A percentile compares a stretch with the other conserved stretches of the same genome.
These are phyloP conservation scores for Beaufortia kweichowensis DNA, from an alignment of 2,113 vertebrate genomes.

Conservation along the genomic window DNA sequence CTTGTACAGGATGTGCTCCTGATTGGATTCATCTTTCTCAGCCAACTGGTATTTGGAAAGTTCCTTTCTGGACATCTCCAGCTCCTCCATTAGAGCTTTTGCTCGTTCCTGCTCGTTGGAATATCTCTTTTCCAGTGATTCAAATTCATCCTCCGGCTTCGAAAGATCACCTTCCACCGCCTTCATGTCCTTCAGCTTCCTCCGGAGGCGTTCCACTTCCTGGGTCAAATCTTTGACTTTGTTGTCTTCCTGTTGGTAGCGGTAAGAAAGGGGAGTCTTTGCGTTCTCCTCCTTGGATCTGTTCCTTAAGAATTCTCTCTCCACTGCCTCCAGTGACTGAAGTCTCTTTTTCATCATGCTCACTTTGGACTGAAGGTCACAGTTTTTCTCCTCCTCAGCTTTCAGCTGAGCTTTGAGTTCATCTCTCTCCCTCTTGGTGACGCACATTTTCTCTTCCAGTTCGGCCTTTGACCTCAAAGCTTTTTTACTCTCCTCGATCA, in stretches of 20 bases:
- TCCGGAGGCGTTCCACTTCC: conserved; percentile 88
- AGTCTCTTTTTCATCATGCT: conserved; percentile 88
- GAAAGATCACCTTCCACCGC: conserved; percentile 88
- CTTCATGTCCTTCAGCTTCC: conserved; percentile 92
- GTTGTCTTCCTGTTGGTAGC: conserved; percentile 90
- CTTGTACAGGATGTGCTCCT: conserved; percentile 89
- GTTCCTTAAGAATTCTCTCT: conserved; percentile 87
- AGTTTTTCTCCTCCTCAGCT: conserved; percentile 87
- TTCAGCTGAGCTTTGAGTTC: conserved; percentile 86
- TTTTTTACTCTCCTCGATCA: conserved; percentile 95
- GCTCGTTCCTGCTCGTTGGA: conserved; percentile 83
- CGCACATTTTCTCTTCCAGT: conserved; percentile 89
- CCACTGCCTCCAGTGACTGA: conserved; percentile 86
- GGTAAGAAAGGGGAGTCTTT: conserved; percentile 76
- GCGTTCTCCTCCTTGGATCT: conserved; percentile 84
- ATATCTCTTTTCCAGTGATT: conserved; percentile 87
- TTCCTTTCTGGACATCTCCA: conserved; percentile 85
- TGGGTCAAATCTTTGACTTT: conserved; percentile 94
- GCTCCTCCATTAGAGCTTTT: conserved; percentile 83
- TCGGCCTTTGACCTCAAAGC: conserved; percentile 90
- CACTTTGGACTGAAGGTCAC: conserved; percentile 87
- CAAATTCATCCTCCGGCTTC: conserved; percentile 88
- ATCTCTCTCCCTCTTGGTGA: conserved; percentile 85
- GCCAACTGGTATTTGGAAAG: conserved; percentile 87
- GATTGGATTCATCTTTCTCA: conserved; percentile 88